phyloP scores from a whole-genome alignment of 2,797 vertebrate species.

The Lateolabrax maculatus region DNA sequence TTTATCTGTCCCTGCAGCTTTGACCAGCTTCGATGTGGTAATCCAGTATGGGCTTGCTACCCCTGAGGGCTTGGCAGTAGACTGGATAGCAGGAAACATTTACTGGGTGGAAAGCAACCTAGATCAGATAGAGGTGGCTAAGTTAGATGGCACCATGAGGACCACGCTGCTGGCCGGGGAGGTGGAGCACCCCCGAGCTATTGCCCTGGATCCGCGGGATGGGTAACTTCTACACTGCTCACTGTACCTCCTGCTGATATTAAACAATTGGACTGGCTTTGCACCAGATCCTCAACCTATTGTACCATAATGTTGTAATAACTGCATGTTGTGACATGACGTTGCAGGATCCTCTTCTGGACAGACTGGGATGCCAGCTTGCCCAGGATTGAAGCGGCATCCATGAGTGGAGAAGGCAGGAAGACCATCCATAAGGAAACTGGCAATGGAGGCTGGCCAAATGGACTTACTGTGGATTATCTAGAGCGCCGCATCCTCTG shows the following conservation, averaged over 20 bases:
- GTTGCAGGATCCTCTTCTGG: constrained; percentile 95
- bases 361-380: constrained; percentile 98
- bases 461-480: constrained; percentile 97
- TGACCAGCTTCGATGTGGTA: constrained; percentile 93
- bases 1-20: constrained; percentile 48
- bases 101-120: constrained; percentile 99
- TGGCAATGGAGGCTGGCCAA: constrained; percentile 96
- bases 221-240: constrained; percentile 70
- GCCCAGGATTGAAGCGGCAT: constrained; percentile 96
- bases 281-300: background rate
- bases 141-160: constrained; percentile 93
- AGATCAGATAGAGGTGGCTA: constrained; percentile 97
- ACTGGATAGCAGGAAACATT: constrained; percentile 98
- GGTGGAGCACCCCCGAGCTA: constrained; percentile 95
- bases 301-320: background rate
- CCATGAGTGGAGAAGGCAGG: constrained; percentile 96
- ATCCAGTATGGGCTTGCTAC: constrained; percentile 96
- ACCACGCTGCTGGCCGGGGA: constrained; percentile 94
- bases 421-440: constrained; percentile 97
- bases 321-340: constrained; percentile 11
- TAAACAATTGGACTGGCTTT: background rate
- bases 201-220: constrained; percentile 93
- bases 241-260: background rate
- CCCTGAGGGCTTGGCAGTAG: constrained; percentile 94
- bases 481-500: constrained; percentile 96